Evolutionary conservation across 2,797 vertebrate species (phyloP).

Genomic region (Enteromius anoplus): DNA sequence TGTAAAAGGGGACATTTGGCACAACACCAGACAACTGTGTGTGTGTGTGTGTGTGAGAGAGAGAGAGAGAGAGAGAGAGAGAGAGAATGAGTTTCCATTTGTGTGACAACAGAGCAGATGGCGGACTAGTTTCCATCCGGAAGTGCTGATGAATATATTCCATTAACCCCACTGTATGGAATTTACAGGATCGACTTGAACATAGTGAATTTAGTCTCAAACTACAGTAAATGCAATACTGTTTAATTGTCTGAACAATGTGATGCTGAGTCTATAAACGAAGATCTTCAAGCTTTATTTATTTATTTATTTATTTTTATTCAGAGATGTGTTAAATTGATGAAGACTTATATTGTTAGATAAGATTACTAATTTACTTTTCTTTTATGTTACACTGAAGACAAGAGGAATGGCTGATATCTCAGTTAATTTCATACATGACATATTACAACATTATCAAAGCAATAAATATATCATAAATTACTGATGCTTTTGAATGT

Average conservation of each 20-base stretch:
- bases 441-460: neutral
- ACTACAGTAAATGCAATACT: neutral
- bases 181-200: neutral
- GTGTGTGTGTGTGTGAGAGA: neutral
- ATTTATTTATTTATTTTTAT: neutral
- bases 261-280: neutral
- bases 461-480: neutral
- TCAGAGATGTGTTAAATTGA: neutral
- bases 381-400: neutral
- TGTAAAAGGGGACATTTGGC: constrained; percentile 13
- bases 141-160: constrained; percentile 40
- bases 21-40: neutral
- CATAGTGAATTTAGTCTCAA: neutral
- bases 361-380: neutral
- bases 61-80: neutral
- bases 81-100: constrained; percentile 9
- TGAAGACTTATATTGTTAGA: neutral
- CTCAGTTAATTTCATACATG: neutral
- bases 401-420: neutral
- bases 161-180: constrained; percentile 28
- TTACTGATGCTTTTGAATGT: too few relatives aligned
- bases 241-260: neutral
- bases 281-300: neutral
- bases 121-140: constrained; percentile 20
- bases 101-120: constrained; percentile 36